A percentile compares a stretch with the other conserved stretches of the same genome.
These are phyloP conservation scores for Vidua macroura DNA, from an alignment of 2,113 vertebrate species.

Conservation along the genomic window DNA sequence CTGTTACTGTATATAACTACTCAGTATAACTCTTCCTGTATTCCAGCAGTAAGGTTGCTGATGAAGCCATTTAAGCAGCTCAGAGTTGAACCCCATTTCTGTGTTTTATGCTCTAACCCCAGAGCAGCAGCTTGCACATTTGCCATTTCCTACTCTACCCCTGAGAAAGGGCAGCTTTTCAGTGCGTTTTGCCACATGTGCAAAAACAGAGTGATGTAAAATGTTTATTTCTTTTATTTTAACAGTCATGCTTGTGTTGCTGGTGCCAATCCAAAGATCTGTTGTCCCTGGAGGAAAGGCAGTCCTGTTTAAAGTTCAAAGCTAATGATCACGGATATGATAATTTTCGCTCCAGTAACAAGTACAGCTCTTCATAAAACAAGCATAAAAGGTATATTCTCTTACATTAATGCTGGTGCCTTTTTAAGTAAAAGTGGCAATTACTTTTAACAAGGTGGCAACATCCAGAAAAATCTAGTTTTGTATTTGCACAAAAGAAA, in stretches of 20 bases:
- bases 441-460: constrained; percentile 20
- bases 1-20: not conserved
- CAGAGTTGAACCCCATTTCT: not conserved
- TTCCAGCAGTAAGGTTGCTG: not conserved
- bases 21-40: not conserved
- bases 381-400: constrained; percentile 17
- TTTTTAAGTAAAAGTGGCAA: constrained; percentile 35
- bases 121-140: not conserved
- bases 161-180: not conserved
- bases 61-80: not conserved
- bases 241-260: constrained; percentile 88
- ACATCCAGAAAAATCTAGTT: not conserved
- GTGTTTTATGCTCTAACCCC: not conserved
- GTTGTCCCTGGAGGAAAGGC: constrained; percentile 81
- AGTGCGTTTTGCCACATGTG: not conserved
- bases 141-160: not conserved
- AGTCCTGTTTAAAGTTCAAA: constrained; percentile 90
- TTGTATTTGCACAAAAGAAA: constrained; percentile 44
- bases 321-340: constrained; percentile 86
- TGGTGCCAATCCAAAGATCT: constrained; percentile 82
- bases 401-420: constrained; percentile 8
- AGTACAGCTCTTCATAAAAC: constrained; percentile 86
- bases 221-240: constrained; percentile 57
- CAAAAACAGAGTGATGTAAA: not conserved
- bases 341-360: constrained; percentile 89